Evolutionary conservation across 2,888 invertebrate genomes (phyloP), one percentile per base, ranked within the genome.

Genomic region (Thera britannica): DNA sequence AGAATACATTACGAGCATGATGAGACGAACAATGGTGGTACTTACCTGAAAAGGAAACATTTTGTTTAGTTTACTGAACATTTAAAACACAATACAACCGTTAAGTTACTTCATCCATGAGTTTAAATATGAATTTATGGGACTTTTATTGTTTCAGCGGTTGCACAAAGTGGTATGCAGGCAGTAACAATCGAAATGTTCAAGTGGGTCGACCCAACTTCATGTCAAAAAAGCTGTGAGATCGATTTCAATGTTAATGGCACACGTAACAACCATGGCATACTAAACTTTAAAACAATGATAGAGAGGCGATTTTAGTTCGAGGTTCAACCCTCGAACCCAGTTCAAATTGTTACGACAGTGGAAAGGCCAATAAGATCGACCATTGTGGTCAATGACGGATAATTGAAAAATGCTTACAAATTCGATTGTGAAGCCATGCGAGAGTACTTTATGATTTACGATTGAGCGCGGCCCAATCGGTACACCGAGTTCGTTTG

Each of bases 331-430:
- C 70, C 69, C 66, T 79, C 79, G 75, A 79, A 75, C 75, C 73
- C 70, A 59, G 77, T 81, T 88, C 85, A 89, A 89, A 89, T 89
- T 88, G 86, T 89, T 85, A 89, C 83, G 84, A 84, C 82, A 79
- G 70, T 83, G 83, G 91, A 90, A 90, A 89, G 88, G 83, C 86
- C 87, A 90, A 90, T 88, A 87, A 86, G 84, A 85, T 83, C 82
- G 82, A 70, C 85, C 86, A 90, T 90, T 92, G 90, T 90, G 90
- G 90, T 91, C 90, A 92, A 90, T 91, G 85, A 89, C 86, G 89
- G 83, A 89, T 92, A 92, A 93, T 92, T 92, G 91, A 91, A 92
- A 91, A 92, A 90, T 83, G 84, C 86, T 90, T 86, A 89, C 90
- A 90, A 90, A 90, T 91, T 89, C 84, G 89, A 92, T 89, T 90